Base-by-base conservation (phyloP, 2,888 invertebrate genomes). In the Folsomia candida region DNA sequence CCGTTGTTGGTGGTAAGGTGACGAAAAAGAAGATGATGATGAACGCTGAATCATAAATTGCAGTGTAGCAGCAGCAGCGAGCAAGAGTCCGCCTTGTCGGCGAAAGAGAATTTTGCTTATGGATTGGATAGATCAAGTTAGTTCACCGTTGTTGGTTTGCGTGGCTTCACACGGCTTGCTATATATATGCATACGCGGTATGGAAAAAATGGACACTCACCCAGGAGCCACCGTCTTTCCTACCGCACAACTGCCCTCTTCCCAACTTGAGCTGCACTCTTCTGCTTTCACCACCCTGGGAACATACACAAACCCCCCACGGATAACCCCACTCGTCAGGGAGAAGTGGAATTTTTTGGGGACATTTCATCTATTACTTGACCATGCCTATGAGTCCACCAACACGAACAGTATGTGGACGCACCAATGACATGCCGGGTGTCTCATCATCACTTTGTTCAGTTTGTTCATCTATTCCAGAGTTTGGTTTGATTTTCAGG, bases 81-180 rank as follows among this genome's bases (percentile, higher is more conserved):
- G 54, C 24, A 59, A 18, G 59, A 59, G 59, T 59, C 59, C 59
- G 59, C 59, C 59, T 20, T 59, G 59, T 59, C 59, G 59, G 59
- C 59, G 59, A 59, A 59, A 20, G 4, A 59, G 25, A 37, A 37
- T 37, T 37, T 37, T 37, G 4, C 37, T 14, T 37, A 14, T 37
- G 37, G 4, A 14, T 4, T 37, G 37, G 37, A 37, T 37, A 14
- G 14, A 37, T 37, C 37, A 37, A 37, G 37, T 37, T 37, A 37
- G 37, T 37, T 37, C 37, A 37, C 37, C 37, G 37, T 37, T 37
- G 37, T 37, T 37, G 37, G 37, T 37, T 37, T 37, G 37, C 37
- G 37, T 37, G 37, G 37, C 14, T n/a, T n/a, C n/a, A n/a, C n/a
- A n/a, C n/a, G n/a, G n/a, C n/a, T n/a, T n/a, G n/a, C n/a, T n/a